These are phyloP conservation scores for Pelobates fuscus DNA, from an alignment of 2,113 vertebrate species.

Conservation along the genomic window DNA sequence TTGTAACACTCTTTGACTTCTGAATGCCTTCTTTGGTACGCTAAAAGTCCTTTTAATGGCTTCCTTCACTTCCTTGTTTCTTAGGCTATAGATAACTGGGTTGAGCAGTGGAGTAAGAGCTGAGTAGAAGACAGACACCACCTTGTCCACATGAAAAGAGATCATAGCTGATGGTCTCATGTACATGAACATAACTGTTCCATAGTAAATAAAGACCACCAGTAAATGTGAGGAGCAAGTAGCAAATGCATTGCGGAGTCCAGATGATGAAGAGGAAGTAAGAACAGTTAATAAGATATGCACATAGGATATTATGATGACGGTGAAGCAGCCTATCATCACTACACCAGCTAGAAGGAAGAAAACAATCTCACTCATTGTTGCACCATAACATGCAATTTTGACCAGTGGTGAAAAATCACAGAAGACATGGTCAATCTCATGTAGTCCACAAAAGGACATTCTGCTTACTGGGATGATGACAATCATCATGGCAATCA, in stretches of 20 bases:
- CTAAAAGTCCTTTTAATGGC: background rate
- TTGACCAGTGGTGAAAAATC: conserved; percentile 9
- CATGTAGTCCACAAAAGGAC: conserved; percentile 7
- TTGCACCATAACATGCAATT: background rate
- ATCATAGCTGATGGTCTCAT: conserved; percentile 1
- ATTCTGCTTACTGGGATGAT: background rate
- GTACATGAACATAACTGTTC: conserved; percentile 24
- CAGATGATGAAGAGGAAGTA: background rate
- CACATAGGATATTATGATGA: conserved; percentile 12
- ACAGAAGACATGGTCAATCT: conserved; percentile 27
- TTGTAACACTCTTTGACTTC: background rate
- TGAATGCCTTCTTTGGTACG: background rate
- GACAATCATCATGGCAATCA: conserved; percentile 2
- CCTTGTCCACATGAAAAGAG: background rate
- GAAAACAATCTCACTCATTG: background rate
- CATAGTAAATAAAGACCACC: conserved; percentile 13
- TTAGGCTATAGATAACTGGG: conserved; percentile 18
- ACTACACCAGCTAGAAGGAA: conserved; percentile 8
- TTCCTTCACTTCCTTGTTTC: conserved; percentile 18
- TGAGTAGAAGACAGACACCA: conserved; percentile 22
- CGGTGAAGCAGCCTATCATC: conserved; percentile 10
- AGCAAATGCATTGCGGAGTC: background rate
- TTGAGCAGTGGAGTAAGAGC: conserved; percentile 5
- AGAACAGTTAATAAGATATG: background rate
- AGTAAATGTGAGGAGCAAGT: conserved; percentile 5